A percentile compares a stretch with the other conserved stretches of the same genome.
Evolutionary conservation across 2,888 invertebrate species (phyloP).

Genomic region (Sceliomorpha sp.): DNA sequence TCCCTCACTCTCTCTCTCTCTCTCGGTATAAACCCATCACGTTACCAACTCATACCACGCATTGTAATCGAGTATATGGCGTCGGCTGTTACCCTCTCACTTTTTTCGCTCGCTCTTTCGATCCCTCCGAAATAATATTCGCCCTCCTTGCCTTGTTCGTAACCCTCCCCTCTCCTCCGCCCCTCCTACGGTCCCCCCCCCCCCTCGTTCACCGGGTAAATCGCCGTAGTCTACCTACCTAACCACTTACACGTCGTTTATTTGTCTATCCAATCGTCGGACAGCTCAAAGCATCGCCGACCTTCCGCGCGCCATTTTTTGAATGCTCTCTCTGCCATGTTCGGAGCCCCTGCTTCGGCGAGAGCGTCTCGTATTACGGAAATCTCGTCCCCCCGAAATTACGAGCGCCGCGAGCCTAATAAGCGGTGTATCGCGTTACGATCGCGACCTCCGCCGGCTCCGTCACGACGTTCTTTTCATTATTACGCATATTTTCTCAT

Average conservation of each 20-base stretch:
- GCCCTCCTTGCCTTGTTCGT: no score
- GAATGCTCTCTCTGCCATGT: conserved; percentile 50
- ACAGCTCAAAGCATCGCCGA: conserved; percentile 73
- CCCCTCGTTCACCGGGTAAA: neutral
- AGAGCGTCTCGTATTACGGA: conserved; percentile 66
- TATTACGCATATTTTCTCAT: no score
- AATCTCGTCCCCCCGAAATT: conserved; percentile 59
- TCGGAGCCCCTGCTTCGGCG: no score
- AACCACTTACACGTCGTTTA: conserved; percentile 67
- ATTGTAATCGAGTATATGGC: conserved; percentile 55
- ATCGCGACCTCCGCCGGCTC: no score
- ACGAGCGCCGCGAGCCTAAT: conserved; percentile 34
- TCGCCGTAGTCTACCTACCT: conserved; percentile 57
- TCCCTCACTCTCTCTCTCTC: no score
- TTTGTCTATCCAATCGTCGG: conserved; percentile 75
- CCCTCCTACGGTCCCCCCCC: conserved; percentile 15
- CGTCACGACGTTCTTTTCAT: no score
- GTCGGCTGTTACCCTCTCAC: conserved; percentile 37
- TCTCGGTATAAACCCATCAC: conserved; percentile 4
- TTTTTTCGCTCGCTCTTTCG: no score
- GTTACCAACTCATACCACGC: conserved; percentile 41
- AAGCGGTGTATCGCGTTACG: conserved; percentile 41
- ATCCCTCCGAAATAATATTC: conserved; percentile 14
- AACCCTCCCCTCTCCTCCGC: conserved; percentile 19
- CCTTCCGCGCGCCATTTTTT: conserved; percentile 69